Percentiles rank a stretch among this genome's conserved stretches.
Conservation (phyloP, 1,140 invertebrate genomes). For the Nasonia vitripennis region DNA sequence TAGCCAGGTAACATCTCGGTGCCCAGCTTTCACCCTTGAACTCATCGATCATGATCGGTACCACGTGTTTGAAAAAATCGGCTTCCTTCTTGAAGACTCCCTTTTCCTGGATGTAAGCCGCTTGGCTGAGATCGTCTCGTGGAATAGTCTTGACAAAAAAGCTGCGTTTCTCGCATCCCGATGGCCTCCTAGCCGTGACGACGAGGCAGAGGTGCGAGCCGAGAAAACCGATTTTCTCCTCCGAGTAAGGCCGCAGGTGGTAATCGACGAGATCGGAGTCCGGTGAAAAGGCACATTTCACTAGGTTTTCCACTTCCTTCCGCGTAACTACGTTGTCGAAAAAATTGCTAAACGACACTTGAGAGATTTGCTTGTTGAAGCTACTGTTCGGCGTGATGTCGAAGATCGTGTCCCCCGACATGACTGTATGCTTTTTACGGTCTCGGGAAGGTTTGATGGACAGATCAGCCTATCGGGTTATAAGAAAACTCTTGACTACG, state of each 20-base stretch:
- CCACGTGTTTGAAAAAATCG: constrained; percentile 69
- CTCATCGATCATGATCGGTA: constrained; percentile 66
- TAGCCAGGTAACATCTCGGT: constrained; percentile 70
- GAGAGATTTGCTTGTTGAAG: neutral
- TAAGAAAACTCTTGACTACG: neutral
- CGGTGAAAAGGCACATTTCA: constrained; percentile 38
- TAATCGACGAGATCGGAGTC: constrained; percentile 57
- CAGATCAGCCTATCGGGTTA: neutral
- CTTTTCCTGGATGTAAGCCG: constrained; percentile 72
- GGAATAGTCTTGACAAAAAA: constrained; percentile 77
- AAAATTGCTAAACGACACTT: neutral
- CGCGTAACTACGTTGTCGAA: neutral
- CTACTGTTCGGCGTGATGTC: neutral
- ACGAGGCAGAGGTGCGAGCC: constrained; percentile 70
- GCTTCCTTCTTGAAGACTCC: constrained; percentile 75
- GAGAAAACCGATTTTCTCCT: constrained; percentile 73
- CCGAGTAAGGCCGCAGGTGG: constrained; percentile 58
- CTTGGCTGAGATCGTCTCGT: constrained; percentile 63
- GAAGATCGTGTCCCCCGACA: neutral
- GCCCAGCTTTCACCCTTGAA: constrained; percentile 63
- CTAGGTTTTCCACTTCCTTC: constrained; percentile 45
- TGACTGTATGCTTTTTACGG: neutral
- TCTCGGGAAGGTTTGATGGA: neutral
- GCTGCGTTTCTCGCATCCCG: constrained; percentile 52
- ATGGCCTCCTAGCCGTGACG: constrained; percentile 49